phyloP scores from a whole-genome alignment of 2,888 invertebrate species.

The Pseudococcus longispinus region DNA sequence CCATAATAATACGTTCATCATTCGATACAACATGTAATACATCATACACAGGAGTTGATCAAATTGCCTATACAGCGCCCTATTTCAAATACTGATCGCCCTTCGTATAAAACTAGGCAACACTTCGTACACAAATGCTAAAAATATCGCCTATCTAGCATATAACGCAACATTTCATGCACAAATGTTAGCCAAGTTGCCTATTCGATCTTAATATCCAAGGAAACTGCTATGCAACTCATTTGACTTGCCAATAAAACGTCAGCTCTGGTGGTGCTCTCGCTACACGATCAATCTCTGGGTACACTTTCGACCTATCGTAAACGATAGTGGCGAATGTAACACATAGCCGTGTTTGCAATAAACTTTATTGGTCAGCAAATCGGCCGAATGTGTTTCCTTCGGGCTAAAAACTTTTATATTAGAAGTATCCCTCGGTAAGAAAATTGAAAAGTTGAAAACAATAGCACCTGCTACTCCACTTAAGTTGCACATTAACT shows the following conservation, averaged over 20 bases:
- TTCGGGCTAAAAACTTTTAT: conserved; percentile 41
- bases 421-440: conserved; percentile 16
- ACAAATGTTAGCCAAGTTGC: too few species aligned
- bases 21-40: too few species aligned
- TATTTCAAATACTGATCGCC: background rate
- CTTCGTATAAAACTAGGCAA: background rate
- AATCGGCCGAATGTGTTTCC: conserved; percentile 38
- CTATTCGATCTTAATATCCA: background rate
- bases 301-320: conserved; percentile 28
- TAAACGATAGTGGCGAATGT: background rate
- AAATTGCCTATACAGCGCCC: too few species aligned
- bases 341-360: conserved; percentile 17
- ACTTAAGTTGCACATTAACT: conserved; percentile 43
- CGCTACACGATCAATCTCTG: background rate
- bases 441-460: conserved; percentile 50
- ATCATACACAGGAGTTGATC: too few species aligned
- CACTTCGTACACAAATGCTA: background rate
- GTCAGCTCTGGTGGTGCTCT: background rate
- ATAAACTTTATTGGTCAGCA: conserved; percentile 49
- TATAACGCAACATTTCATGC: too few species aligned
- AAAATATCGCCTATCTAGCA: background rate
- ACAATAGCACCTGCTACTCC: conserved; percentile 48
- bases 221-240: background rate
- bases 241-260: background rate
- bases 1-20: too few species aligned